Base-by-base conservation (phyloP, 1,140 invertebrate genomes). In the Pseudoatta argentina region DNA sequence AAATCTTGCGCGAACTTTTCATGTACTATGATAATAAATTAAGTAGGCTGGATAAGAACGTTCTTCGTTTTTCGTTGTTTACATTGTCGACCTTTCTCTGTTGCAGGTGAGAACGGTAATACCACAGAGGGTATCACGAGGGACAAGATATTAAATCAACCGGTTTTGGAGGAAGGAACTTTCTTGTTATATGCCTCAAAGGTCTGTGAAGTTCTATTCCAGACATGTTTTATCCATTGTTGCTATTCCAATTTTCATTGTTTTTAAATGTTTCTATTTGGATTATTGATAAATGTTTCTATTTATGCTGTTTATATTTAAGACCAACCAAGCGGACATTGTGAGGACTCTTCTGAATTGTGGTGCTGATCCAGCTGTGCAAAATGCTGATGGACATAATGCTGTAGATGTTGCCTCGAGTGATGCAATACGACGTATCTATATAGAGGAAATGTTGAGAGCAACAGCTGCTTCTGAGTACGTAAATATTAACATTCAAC, bases 391-490 rank as follows among this genome's bases (percentile, higher is more conserved):
- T 66, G 96, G 96, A 8, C 95, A 95, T 83, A 96, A 96, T 87
- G 94, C 96, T 18, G 93, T 97, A 64, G 96, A 97, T 85, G 89
- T 96, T 10, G 95, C 96, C 53, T 90, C 95, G 0, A 95, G 94
- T 77, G 95, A 96, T 27, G 93, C 94, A 77, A 96, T 97, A 86
- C 94, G 95, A 64, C 95, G 95, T 75, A 96, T 97, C 72, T 97
- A 96, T 89, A 95, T 96, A 63, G 96, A 97, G 88, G 96, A 97
- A 92, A 92, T 97, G 39, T 93, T 97, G 48, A 95, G 96, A 92
- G 96, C 96, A 30, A 96, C 96, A 69, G 96, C 96, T 81, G 96
- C 96, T 86, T 97, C 96, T 21, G 96, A 97, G 97, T 97, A 95
- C 92, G 94, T 92, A 75, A 59, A 83, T 51, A 7, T 51, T 14